Conservation (phyloP, 2,113 vertebrate genomes). For the Sinocyclocheilus anshuiensis region DNA sequence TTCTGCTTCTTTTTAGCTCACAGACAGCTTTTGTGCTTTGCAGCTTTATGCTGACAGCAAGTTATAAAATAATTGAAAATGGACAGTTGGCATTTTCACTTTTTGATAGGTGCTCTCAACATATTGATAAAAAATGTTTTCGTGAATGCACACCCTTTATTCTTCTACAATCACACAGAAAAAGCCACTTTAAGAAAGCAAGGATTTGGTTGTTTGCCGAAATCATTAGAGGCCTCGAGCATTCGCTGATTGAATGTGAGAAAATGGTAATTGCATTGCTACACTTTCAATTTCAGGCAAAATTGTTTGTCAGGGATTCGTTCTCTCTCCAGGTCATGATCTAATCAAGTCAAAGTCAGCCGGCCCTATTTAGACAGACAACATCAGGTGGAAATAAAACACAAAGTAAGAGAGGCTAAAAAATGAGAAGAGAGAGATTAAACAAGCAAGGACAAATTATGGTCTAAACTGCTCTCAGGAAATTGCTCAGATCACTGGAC, state of each 20-base stretch:
- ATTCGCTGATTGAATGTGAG: slow-evolving; percentile 35
- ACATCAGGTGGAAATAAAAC: slow-evolving; percentile 24
- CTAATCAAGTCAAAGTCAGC: slow-evolving; percentile 30
- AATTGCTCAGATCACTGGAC: slow-evolving; percentile 19
- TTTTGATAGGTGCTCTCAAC: neutral
- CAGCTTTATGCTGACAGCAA: neutral
- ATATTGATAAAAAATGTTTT: neutral
- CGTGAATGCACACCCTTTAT: neutral
- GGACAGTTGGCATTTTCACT: neutral
- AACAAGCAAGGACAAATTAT: slow-evolving; percentile 27
- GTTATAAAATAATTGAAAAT: neutral
- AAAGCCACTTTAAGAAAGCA: slow-evolving; percentile 16
- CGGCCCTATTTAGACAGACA: no score
- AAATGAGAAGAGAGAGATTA: slow-evolving; percentile 21
- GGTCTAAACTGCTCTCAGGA: slow-evolving; percentile 23
- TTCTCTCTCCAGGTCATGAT: neutral
- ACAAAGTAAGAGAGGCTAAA: slow-evolving; percentile 30
- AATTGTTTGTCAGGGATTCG: slow-evolving; percentile 4
- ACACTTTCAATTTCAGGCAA: slow-evolving; percentile 54
- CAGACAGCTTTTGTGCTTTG: slow-evolving; percentile 5
- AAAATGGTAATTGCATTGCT: slow-evolving; percentile 50
- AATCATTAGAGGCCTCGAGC: slow-evolving; percentile 27
- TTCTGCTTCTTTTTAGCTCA: slow-evolving; percentile 8
- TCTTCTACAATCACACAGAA: neutral
- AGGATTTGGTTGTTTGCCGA: slow-evolving; percentile 27